Conservation (phyloP, 2,888 invertebrate species). For the Ophion costatus region DNA sequence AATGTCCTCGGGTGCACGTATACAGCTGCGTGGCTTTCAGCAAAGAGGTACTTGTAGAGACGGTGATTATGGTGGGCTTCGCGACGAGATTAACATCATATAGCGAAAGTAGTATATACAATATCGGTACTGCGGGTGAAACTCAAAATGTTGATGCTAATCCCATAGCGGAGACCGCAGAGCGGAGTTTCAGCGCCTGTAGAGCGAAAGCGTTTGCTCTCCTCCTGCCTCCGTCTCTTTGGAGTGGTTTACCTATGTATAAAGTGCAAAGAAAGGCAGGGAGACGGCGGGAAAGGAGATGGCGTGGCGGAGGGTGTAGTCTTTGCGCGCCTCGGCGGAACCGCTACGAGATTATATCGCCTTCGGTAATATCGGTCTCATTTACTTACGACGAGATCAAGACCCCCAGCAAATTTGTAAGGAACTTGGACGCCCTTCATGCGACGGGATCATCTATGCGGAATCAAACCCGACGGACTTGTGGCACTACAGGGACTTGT, state of each 20-base stretch:
- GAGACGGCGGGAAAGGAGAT: no score
- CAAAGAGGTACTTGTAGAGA: not conserved
- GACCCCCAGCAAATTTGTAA: not conserved
- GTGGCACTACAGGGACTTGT: no score
- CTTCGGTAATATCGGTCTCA: not conserved
- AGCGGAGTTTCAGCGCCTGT: conserved; percentile 3
- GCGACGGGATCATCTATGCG: no score
- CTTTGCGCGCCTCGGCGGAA: not conserved
- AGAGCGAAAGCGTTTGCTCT: not conserved
- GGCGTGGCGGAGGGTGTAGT: no score
- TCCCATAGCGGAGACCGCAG: conserved; percentile 10
- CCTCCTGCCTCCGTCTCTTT: no score
- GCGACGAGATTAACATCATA: conserved; percentile 47
- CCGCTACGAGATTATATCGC: not conserved
- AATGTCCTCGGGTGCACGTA: no score
- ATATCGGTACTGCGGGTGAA: conserved; percentile 28
- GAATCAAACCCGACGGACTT: no score
- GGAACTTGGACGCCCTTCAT: not conserved
- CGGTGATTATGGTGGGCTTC: not conserved
- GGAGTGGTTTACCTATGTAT: no score
- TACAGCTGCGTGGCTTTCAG: no score
- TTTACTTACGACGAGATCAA: not conserved
- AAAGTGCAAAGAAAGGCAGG: no score
- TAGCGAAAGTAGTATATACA: conserved; percentile 39
- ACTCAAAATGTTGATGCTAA: conserved; percentile 45